phyloP scores from a whole-genome alignment of 2,797 vertebrate species.

The Champsocephalus esox region DNA sequence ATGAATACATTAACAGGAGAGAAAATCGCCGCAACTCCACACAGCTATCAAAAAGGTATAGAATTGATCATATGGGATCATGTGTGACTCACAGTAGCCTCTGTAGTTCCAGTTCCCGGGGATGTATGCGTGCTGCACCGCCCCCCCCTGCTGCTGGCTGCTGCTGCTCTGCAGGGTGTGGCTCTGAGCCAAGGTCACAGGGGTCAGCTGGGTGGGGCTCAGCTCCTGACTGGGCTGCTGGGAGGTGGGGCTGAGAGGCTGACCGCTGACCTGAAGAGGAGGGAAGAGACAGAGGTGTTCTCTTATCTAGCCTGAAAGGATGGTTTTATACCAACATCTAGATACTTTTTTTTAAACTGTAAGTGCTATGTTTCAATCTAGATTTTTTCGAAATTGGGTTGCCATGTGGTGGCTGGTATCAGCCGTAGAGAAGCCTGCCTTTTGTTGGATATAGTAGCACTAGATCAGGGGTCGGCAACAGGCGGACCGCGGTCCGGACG shows the following conservation, averaged over 20 bases:
- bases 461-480: no score
- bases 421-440: no score
- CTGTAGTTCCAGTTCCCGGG: constrained; percentile 95
- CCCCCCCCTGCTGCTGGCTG: constrained; percentile 84
- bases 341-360: no score
- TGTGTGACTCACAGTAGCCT: constrained; percentile 90
- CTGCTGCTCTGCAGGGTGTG: constrained; percentile 85
- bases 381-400: no score
- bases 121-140: constrained; percentile 94
- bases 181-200: constrained; percentile 85
- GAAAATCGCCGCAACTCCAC: no score
- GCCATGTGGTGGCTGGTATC: no score
- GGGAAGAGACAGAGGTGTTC: neutral
- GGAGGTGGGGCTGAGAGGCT: constrained; percentile 92
- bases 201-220: constrained; percentile 89
- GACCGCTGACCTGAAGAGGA: constrained; percentile 84
- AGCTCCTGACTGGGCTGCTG: constrained; percentile 92
- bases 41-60: neutral
- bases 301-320: no score
- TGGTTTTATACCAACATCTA: no score
- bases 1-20: constrained; percentile 1
- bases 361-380: no score
- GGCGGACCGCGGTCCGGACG: no score
- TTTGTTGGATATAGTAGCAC: no score
- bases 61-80: neutral